Base-by-base conservation (phyloP, 2,888 invertebrate genomes). In the Acrobasis consociella region DNA sequence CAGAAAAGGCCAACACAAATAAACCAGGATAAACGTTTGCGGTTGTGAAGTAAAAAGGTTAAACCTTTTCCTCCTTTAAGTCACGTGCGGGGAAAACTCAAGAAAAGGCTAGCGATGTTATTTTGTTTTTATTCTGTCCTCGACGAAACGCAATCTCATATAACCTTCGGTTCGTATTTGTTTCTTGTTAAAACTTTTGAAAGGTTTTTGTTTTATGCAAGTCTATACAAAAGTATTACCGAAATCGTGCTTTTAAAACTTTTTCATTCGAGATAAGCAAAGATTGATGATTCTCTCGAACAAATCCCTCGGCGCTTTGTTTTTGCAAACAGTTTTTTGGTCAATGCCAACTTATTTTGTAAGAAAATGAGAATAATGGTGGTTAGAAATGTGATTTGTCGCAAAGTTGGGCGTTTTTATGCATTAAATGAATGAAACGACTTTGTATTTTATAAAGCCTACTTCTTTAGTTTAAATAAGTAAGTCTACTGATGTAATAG, bases 71-170 rank as follows among this genome's bases (percentile, higher is more conserved):
- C 59, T 64, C 64, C 42, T 56, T 58, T 42, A 49, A 39, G 64
- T 65, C 64, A 68, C 65, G 64, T 64, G 65, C 59, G 56, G 65
- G 68, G 64, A 66, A 68, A 68, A 55, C 53, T 55, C 38, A 62
- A 17, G 37, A 62, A 62, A 62, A 55, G 37, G 55, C 16, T 55
- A 16, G 37, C 8, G 3, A 37, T 51, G 7, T 58, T 58, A 13
- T 31, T n/a, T 51, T 51, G 38, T 15, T 51, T 51, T 16, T 50
- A 58, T 50, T 15, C 16, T 13, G 49, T 42, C 17, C 17, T 9
- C 38, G 42, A 22, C n/a, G 16, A 22, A 15, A 55, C 8, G 15
- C 31, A 31, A 49, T n/a, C 31, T 46, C 22, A 5, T 49, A 58
- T 15, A 60, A 37, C 16, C 15, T 53, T 49, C 46, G 16, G 1